Evolutionary conservation across 2,797 vertebrate species (phyloP).

Genomic region (Gephyroberyx darwinii): DNA sequence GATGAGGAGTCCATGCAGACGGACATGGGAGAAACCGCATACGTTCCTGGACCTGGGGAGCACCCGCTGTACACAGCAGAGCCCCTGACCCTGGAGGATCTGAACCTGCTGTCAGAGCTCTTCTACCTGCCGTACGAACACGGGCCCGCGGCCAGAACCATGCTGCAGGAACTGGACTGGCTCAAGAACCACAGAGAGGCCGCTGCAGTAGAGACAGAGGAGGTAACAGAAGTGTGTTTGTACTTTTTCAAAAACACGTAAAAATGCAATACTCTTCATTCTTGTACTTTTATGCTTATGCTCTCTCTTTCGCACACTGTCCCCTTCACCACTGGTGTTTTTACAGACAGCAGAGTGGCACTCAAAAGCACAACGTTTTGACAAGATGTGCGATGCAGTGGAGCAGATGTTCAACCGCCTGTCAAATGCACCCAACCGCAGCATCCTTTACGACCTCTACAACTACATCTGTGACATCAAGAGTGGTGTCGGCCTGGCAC

Average conservation of each 20-base stretch:
- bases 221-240: slow-evolving; percentile 41
- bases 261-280: background rate
- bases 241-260: background rate
- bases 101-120: slow-evolving; percentile 92
- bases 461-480: slow-evolving; percentile 99
- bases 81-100: slow-evolving; percentile 90
- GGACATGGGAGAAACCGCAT: slow-evolving; percentile 79
- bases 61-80: slow-evolving; percentile 93
- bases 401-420: slow-evolving; percentile 98
- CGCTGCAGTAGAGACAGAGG: slow-evolving; percentile 60
- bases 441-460: slow-evolving; percentile 97
- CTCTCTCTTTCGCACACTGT: background rate
- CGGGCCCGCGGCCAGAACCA: slow-evolving; percentile 88
- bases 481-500: slow-evolving; percentile 95
- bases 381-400: slow-evolving; percentile 91
- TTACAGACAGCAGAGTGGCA: slow-evolving; percentile 89
- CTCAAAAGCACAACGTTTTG: slow-evolving; percentile 88
- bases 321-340: background rate
- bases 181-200: slow-evolving; percentile 87
- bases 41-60: slow-evolving; percentile 88
- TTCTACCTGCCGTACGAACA: slow-evolving; percentile 98
- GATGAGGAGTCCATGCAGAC: slow-evolving; percentile 98
- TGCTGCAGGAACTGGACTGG: slow-evolving; percentile 97
- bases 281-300: background rate
- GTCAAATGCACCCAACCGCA: slow-evolving; percentile 94